Evolutionary conservation across 2,888 invertebrate genomes (phyloP).

Genomic region (Orthosia gothica): DNA sequence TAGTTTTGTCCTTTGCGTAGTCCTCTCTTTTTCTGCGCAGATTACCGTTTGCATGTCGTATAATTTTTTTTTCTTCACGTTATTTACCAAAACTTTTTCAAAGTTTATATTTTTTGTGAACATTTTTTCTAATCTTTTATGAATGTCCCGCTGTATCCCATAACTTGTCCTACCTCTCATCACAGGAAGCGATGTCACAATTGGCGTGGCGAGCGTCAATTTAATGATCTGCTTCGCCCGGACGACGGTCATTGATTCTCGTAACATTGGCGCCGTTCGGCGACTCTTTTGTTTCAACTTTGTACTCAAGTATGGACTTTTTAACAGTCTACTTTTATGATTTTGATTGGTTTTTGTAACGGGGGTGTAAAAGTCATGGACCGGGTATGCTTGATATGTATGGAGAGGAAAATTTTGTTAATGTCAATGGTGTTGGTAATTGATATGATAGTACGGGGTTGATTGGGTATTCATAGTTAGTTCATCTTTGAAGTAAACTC

Average conservation of each 20-base stretch:
- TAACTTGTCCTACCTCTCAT: constrained; percentile 70
- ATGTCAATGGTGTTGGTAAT: background rate
- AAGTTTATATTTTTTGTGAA: too few relatives aligned
- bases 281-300: constrained; percentile 77
- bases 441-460: background rate
- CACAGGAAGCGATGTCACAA: constrained; percentile 89
- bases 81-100: background rate
- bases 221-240: constrained; percentile 86
- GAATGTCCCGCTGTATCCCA: constrained; percentile 55
- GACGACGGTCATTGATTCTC: constrained; percentile 90
- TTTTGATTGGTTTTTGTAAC: constrained; percentile 14
- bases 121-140: background rate
- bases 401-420: background rate
- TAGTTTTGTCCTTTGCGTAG: background rate
- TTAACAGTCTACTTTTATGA: constrained; percentile 2
- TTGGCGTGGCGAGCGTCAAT: constrained; percentile 89
- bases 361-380: background rate
- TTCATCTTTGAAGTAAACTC: background rate
- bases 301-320: constrained; percentile 28
- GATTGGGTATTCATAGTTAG: background rate
- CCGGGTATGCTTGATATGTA: background rate
- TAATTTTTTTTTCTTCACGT: background rate
- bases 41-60: background rate
- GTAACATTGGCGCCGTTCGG: constrained; percentile 84
- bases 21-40: background rate